Percentiles rank a stretch among this genome's conserved stretches.
Conservation (phyloP, 1,140 invertebrate genomes). For the silkworm (Bombyx mori) region DNA sequence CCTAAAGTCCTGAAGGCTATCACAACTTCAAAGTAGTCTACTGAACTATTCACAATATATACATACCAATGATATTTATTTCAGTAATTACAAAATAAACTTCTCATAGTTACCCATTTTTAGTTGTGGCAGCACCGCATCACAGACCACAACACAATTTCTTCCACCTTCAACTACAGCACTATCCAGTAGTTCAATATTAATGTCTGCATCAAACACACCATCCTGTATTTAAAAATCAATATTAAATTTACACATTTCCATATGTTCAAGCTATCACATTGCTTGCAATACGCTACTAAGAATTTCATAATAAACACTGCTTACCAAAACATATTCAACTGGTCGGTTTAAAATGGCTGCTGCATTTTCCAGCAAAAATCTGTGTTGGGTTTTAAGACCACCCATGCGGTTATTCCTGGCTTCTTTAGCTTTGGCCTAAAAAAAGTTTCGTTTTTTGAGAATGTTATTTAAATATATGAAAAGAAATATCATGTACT, state of each 20-base stretch:
- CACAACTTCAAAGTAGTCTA: too few species aligned
- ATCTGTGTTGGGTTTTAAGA: conserved; percentile 73
- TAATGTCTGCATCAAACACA: conserved; percentile 74
- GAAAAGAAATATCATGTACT: conserved; percentile 18
- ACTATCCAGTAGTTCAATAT: conserved; percentile 72
- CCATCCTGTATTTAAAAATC: conserved; percentile 60
- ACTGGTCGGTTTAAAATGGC: conserved; percentile 70
- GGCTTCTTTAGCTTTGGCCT: conserved; percentile 71
- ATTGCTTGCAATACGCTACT: too few species aligned
- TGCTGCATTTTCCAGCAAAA: conserved; percentile 76
- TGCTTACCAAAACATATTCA: conserved; percentile 72
- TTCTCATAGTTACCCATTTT: conserved; percentile 48
- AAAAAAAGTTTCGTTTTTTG: conserved; percentile 24
- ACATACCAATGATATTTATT: background rate
- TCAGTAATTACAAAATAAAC: conserved; percentile 9
- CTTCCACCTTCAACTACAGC: conserved; percentile 62
- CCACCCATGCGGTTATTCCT: conserved; percentile 62
- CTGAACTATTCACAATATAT: background rate
- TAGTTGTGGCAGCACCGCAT: conserved; percentile 49
- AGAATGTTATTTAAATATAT: conserved; percentile 1
- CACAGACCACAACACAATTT: conserved; percentile 51
- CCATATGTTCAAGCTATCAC: too few species aligned
- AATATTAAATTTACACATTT: too few species aligned
- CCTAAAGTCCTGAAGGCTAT: too few species aligned
- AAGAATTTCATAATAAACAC: too few species aligned